A percentile compares a stretch with the other conserved stretches of the same genome.
These are phyloP conservation scores for Hemicrepidius hirtus DNA, from an alignment of 2,888 invertebrate genomes.

Conservation along the genomic window DNA sequence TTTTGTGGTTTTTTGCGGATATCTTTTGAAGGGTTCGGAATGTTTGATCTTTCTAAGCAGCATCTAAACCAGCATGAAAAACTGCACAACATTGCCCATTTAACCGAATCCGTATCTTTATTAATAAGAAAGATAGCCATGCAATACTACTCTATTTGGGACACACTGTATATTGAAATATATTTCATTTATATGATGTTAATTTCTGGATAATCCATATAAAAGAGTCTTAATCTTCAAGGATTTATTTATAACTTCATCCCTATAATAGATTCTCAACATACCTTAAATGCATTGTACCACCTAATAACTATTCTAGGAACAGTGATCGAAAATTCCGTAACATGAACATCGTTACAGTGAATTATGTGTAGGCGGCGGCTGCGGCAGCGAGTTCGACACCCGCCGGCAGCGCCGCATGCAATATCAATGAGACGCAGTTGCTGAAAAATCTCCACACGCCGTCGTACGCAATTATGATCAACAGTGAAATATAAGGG, in stretches of 20 bases:
- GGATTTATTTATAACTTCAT: background rate
- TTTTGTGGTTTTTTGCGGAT: too few species aligned
- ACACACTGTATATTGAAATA: too few species aligned
- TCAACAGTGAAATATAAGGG: conserved; percentile 43
- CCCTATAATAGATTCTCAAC: background rate
- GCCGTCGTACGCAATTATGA: conserved; percentile 45
- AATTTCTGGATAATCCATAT: too few species aligned
- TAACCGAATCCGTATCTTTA: too few species aligned
- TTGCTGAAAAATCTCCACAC: conserved; percentile 46
- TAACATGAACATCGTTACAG: conserved; percentile 58
- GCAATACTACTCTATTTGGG: too few species aligned
- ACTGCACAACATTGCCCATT: too few species aligned
- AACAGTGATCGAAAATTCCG: conserved; percentile 56
- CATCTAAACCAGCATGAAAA: too few species aligned
- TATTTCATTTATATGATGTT: too few species aligned
- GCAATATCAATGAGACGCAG: conserved; percentile 58
- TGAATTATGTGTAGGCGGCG: conserved; percentile 56
- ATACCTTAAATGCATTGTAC: conserved; percentile 32
- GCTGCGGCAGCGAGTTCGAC: conserved; percentile 53
- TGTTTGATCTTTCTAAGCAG: too few species aligned
- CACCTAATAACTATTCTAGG: conserved; percentile 39
- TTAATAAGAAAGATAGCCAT: too few species aligned
- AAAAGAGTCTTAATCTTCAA: background rate
- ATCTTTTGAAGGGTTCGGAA: too few species aligned
- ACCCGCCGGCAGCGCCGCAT: conserved; percentile 53